Evolutionary conservation across 2,113 vertebrate genomes (phyloP), one percentile per base, ranked within the genome.

Genomic region (Chelonoidis abingdonii): DNA sequence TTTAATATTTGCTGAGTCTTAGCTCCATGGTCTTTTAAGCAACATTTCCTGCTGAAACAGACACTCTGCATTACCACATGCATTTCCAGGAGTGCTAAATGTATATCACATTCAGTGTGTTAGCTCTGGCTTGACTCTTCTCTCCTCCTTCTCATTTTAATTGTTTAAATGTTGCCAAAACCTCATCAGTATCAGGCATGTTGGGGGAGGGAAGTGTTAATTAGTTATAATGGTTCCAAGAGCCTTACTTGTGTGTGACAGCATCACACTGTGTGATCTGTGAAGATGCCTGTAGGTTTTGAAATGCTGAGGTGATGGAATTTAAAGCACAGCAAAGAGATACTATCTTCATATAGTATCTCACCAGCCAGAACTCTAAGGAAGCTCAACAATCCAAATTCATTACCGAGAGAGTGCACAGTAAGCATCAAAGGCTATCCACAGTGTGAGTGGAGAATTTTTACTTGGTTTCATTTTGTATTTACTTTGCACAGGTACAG

Each of bases 1-100:
- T 52, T 6, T 83, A 0, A 2, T 4, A 50, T 1, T 1, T 1
- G 47, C 19, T 0, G 1, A 94, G 93, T 75, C 80, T 57, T 44
- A 1, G 0, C 50, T 81, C 38, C 8, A 0, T 1, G 29, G 0
- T 52, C 5, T 87, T 69, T 81, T 59, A 88, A 81, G 82, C 84
- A 7, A 0, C 0, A 17, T 25, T 83, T 90, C 84, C 0, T 9
- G 56, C 82, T 57, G 80, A 80, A 92, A 22, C 0, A 1, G 90
- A 59, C 81, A 81, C 49, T 6, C 80, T 35, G 13, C 80, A 35
- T 12, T 27, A 81, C 31, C 29, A 50, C 31, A 17, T 80, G 49
- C 29, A 44, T 76, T 91, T 94, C 89, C 84, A 85, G 62, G 54
- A 94, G 80, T 44, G 89, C 57, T 83, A 49, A 92, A 94, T 52